phyloP scores from a whole-genome alignment of 2,797 vertebrate genomes.

The Xerus rutilus region DNA sequence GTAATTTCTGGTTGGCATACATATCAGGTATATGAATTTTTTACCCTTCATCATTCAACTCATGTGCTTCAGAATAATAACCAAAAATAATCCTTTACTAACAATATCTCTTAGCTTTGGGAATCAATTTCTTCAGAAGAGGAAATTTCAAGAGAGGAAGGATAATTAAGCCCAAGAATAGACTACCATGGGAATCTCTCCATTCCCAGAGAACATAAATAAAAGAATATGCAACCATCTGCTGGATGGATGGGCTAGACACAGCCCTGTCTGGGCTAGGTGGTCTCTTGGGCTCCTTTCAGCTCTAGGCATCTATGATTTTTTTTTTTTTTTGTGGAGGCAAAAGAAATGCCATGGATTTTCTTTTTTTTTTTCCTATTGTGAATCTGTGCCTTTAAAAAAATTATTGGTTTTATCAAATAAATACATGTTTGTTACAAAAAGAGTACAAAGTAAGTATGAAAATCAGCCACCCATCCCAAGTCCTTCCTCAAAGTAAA shows the following conservation, averaged over 20 bases:
- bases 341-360: slow-evolving; percentile 29
- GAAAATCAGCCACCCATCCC: accelerated
- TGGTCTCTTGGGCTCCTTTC: slow-evolving; percentile 60
- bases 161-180: slow-evolving; percentile 82
- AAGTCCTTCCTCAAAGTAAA: slow-evolving; percentile 14
- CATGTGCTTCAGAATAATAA: slow-evolving; percentile 72
- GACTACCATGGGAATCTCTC: slow-evolving; percentile 70
- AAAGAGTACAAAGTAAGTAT: slow-evolving; percentile 31
- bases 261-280: slow-evolving; percentile 39
- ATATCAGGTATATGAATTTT: slow-evolving; percentile 55
- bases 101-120: slow-evolving; percentile 74
- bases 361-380: slow-evolving; percentile 1
- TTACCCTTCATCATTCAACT: slow-evolving; percentile 69
- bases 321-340: slow-evolving; percentile 31
- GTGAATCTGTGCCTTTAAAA: slow-evolving; percentile 13
- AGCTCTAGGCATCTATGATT: slow-evolving; percentile 40
- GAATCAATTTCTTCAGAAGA: slow-evolving; percentile 74
- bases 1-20: slow-evolving; percentile 52
- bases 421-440: slow-evolving; percentile 23
- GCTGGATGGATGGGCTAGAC: slow-evolving; percentile 57
- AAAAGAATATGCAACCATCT: slow-evolving; percentile 63
- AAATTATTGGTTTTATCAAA: slow-evolving; percentile 44
- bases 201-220: slow-evolving; percentile 59
- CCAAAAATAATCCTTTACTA: slow-evolving; percentile 79
- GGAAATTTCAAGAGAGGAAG: slow-evolving; percentile 71